Base-by-base conservation (phyloP, 1,140 invertebrate species). In the Antheraea pernyi region DNA sequence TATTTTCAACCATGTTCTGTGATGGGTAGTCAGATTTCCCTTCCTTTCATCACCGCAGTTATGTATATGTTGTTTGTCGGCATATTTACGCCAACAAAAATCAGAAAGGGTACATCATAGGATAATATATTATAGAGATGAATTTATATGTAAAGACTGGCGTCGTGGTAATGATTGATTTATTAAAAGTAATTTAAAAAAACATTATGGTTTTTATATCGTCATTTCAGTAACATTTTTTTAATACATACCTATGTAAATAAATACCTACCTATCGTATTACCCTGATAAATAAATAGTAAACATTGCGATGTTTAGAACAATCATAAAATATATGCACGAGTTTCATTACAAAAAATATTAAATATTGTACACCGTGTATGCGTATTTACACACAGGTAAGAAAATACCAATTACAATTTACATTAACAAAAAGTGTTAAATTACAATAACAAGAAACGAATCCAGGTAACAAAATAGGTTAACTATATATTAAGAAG, bases 211-310 rank as follows among this genome's bases (percentile, higher is more conserved):
- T 30, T 37, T 63, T 63, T 8, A 63, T 11, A 36, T 37, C 61
- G 7, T 63, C 19, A 30, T 13, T 63, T 63, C 39, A 42, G 30
- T 61, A 61, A 37, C 13, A 63, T 37, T 36, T 53, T 53, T n/a
- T 1, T 53, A 53, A 53, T 37, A 63, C 30, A 63, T 36, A 37
- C 13, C 7, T 19, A 8, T 22, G 19, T 61, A 19, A 61, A 61
- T 11, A 7, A 61, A 19, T 9, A 22, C 13, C 16, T 22, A 22
- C 30, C 59, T 37, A 63, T 36, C 8, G 37, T 63, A 63, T 37
- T 63, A 63, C 61, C 61, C 61, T 63, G 61, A 37, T 63, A 63
- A 63, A 63, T 63, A 63, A 63, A 53, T 53, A 53, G 46, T 53
- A 53, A 53, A 53, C 46, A 53, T 53, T 53, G 46, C 13, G 46